Percentiles rank a stretch among this genome's conserved stretches.
Evolutionary conservation across 2,113 vertebrate genomes (phyloP).

Genomic region (Psettodes erumei): DNA sequence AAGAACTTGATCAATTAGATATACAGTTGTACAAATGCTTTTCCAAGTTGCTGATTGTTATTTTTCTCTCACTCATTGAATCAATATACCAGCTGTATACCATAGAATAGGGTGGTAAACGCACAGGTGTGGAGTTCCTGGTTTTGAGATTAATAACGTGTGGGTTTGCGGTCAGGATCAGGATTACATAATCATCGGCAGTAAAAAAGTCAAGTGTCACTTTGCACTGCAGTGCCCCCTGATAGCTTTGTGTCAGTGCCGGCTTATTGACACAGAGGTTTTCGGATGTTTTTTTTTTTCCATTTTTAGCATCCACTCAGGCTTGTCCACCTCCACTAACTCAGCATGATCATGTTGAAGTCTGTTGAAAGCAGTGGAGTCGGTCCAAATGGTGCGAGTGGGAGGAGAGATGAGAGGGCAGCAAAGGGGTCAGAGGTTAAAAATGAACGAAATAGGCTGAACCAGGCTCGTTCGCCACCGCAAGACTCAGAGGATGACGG

Average conservation of each 20-base stretch:
- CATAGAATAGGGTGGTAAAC: neutral
- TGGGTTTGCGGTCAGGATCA: neutral
- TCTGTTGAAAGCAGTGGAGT: slow-evolving; percentile 9
- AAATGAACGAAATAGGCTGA: slow-evolving; percentile 14
- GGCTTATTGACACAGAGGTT: slow-evolving; percentile 1
- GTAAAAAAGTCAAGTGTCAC: neutral
- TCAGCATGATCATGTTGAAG: neutral
- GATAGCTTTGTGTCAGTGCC: neutral
- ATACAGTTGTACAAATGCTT: neutral
- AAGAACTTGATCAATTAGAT: neutral
- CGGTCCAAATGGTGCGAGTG: slow-evolving; percentile 39
- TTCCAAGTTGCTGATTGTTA: neutral
- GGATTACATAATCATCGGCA: slow-evolving; percentile 23
- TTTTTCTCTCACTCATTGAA: neutral
- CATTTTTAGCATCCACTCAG: slow-evolving; percentile 34
- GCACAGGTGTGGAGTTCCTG: neutral
- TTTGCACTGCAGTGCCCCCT: slow-evolving; percentile 6
- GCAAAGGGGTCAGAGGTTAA: slow-evolving; percentile 30
- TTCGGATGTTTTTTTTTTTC: slow-evolving; percentile 26
- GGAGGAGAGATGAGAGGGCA: slow-evolving; percentile 49
- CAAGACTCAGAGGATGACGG: slow-evolving; percentile 1
- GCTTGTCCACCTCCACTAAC: neutral
- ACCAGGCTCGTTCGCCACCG: slow-evolving; percentile 14
- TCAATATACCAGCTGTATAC: neutral
- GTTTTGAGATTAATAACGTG: slow-evolving; percentile 1